Evolutionary conservation across 2,113 vertebrate species (phyloP).

Genomic region (Ptychochromis oligacanthus): DNA sequence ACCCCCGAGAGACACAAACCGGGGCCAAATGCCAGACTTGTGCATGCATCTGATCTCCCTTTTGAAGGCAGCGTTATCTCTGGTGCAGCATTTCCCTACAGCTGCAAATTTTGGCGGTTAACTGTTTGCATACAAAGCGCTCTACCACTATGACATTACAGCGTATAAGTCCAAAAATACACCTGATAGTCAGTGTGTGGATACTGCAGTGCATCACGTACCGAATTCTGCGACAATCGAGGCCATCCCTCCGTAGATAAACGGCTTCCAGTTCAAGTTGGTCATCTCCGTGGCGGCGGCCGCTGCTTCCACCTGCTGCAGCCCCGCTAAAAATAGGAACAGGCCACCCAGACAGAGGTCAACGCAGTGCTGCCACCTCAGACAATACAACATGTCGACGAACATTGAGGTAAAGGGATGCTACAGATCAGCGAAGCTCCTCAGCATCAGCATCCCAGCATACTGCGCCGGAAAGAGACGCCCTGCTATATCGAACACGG

Average conservation of each 20-base stretch:
- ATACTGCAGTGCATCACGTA: slow-evolving; percentile 75
- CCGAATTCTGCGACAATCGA: slow-evolving; percentile 96
- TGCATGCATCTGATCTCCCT: neutral
- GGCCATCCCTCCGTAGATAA: slow-evolving; percentile 95
- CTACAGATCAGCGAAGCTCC: slow-evolving; percentile 33
- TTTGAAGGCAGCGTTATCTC: neutral
- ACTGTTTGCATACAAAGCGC: neutral
- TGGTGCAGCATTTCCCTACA: neutral
- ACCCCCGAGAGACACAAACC: neutral
- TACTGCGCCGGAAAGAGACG: slow-evolving; percentile 77
- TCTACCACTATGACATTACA: neutral
- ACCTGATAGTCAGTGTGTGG: neutral
- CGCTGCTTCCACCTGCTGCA: slow-evolving; percentile 83
- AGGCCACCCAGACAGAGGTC: slow-evolving; percentile 71
- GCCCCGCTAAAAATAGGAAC: slow-evolving; percentile 77
- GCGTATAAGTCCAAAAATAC: accelerated
- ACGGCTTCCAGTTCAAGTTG: slow-evolving; percentile 94
- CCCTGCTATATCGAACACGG: slow-evolving; percentile 21
- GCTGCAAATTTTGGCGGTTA: neutral
- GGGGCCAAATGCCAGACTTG: neutral
- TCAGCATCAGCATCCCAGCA: slow-evolving; percentile 73
- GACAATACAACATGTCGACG: slow-evolving; percentile 67
- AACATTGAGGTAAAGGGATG: slow-evolving; percentile 37
- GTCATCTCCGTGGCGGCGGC: slow-evolving; percentile 84
- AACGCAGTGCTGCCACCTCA: slow-evolving; percentile 73